phyloP scores from a whole-genome alignment of 2,888 invertebrate species.

The Desoria tigrina region DNA sequence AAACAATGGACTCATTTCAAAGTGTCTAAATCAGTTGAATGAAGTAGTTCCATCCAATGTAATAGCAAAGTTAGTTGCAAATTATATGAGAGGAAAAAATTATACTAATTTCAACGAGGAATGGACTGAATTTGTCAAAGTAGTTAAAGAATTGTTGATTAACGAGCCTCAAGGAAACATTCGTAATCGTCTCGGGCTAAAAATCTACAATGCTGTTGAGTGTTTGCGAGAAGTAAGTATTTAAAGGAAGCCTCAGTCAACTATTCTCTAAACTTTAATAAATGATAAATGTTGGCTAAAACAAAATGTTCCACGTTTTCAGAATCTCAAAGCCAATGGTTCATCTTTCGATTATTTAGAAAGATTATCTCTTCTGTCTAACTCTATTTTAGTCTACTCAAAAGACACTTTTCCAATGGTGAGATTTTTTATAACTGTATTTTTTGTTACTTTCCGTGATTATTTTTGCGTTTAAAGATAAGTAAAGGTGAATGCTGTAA shows the following conservation, averaged over 20 bases:
- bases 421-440: too few species aligned
- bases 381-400: background rate
- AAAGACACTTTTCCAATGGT: background rate
- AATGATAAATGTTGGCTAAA: too few species aligned
- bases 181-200: too few species aligned
- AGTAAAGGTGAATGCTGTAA: slow-evolving; percentile 1
- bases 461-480: too few species aligned
- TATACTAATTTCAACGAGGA: slow-evolving; percentile 17
- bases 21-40: slow-evolving; percentile 38
- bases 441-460: too few species aligned
- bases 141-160: background rate
- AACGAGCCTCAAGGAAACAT: too few species aligned
- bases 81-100: slow-evolving; percentile 23
- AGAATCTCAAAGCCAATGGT: slow-evolving; percentile 38
- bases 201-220: slow-evolving; percentile 24
- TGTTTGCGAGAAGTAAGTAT: slow-evolving; percentile 37
- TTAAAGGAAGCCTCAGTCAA: background rate
- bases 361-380: background rate
- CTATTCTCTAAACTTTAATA: too few species aligned
- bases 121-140: slow-evolving; percentile 43
- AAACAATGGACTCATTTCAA: slow-evolving; percentile 39
- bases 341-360: slow-evolving; percentile 8
- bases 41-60: slow-evolving; percentile 32
- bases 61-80: slow-evolving; percentile 38
- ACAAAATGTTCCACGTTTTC: too few species aligned